Base-by-base conservation (phyloP, 1,140 invertebrate genomes). In the Ptiloglossa arizonensis region DNA sequence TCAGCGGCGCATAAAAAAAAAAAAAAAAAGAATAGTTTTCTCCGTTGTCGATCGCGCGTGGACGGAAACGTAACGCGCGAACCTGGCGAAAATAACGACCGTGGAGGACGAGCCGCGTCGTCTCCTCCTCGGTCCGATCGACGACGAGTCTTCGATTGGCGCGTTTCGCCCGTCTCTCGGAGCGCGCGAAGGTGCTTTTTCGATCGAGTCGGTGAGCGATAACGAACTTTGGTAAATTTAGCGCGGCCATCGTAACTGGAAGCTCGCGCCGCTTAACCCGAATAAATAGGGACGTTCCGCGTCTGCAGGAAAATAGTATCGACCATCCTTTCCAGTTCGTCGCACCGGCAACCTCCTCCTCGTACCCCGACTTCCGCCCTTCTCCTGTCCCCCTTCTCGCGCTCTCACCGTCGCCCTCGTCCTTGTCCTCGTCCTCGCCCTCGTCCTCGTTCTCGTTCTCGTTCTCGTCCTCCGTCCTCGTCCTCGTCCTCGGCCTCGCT, bases 271-370 rank as follows among this genome's bases (percentile, higher is more conserved):
- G 81, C 80, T 87, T 83, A 79, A 63, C 46, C 52, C 62, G 71
- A 82, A 86, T 87, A 87, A 87, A 87, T 79, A 85, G 80, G 15
- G 59, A 41, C 66, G 69, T 70, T 80, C 63, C 38, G 69, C 67
- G 63, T 70, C 81, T 63, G 79, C 22, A 50, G 57, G 54, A 79
- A 73, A 71, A 85, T 79, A 41, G 69, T 77, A 87, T 87, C 79
- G 85, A 81, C 73, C 67, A 82, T 86, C 79, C 38, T 80, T 79
- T 77, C 63, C 71, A 71, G 32, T 56, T 80, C 56, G 71, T 80
- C 52, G 48, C 75, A 76, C 68, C 17, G 50, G 64, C 68, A 59
- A 57, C 63, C 41, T 17, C 29, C 46, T 17, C 52, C 38, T 5
- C 32, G 13, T 50, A 6, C 22, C 24, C 22, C 19, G 35, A 35